A percentile compares a stretch with the other conserved stretches of the same genome.
Evolutionary conservation across 1,140 invertebrate species (phyloP).

Genomic region (Nasonia giraulti): DNA sequence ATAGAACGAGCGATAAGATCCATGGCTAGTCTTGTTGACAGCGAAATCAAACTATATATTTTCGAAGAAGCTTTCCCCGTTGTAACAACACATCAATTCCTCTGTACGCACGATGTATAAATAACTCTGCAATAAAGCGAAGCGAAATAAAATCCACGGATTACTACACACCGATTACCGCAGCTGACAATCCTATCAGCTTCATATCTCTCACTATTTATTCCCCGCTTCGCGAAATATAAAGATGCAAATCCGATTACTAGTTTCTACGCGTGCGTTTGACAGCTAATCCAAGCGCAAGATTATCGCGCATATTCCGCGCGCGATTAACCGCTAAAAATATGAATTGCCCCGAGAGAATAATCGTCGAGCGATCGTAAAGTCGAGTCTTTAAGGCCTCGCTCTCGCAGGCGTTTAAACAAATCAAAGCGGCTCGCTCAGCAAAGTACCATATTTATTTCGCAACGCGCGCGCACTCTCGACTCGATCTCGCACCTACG

Average conservation of each 20-base stretch:
- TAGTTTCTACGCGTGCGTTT: no score
- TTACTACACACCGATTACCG: neutral
- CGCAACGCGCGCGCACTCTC: neutral
- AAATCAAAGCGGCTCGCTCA: constrained; percentile 53
- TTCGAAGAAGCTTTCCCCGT: no score
- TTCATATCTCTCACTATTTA: neutral
- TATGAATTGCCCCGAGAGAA: neutral
- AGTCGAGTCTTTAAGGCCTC: neutral
- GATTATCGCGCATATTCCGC: no score
- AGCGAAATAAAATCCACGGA: no score
- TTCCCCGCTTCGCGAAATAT: neutral
- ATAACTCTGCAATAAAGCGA: no score
- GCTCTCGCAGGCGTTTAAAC: neutral
- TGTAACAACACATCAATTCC: no score
- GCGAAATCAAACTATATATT: no score
- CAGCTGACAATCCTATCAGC: neutral
- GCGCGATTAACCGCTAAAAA: no score
- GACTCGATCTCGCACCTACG: neutral
- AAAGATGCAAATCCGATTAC: neutral
- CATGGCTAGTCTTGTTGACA: no score
- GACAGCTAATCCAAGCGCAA: no score
- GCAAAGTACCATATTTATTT: constrained; percentile 43
- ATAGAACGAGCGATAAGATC: no score
- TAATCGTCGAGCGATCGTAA: neutral
- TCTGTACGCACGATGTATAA: no score